Evolutionary conservation across 2,797 vertebrate genomes (phyloP).

Genomic region (Pangasius sanitwongsei): DNA sequence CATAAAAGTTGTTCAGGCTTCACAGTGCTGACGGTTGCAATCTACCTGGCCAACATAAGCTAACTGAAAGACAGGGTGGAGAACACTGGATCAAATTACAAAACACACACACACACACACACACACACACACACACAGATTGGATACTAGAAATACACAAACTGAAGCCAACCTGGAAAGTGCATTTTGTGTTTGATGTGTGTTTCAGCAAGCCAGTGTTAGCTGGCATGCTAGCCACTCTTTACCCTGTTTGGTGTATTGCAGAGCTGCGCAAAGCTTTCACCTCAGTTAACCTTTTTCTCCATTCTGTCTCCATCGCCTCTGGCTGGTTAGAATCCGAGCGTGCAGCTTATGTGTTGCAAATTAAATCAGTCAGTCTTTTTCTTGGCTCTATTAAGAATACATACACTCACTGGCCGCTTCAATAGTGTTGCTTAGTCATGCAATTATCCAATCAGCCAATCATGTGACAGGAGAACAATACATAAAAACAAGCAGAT

Average conservation of each 20-base stretch:
- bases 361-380: not conserved
- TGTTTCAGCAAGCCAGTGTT: not conserved
- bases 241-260: not conserved
- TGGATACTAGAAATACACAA: not conserved
- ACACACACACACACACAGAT: not conserved
- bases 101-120: not conserved
- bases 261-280: not conserved
- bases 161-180: not conserved
- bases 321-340: not conserved
- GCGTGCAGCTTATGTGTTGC: not conserved
- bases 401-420: not conserved
- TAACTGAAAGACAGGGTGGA: not conserved
- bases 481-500: not conserved
- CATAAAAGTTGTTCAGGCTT: not conserved
- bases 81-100: conserved; percentile 1
- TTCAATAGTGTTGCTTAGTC: not conserved
- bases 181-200: not conserved
- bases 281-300: conserved; percentile 5
- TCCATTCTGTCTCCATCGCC: not conserved
- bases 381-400: not conserved
- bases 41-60: not conserved
- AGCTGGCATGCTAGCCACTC: not conserved
- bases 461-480: not conserved
- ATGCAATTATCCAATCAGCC: not conserved
- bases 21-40: not conserved